phyloP scores from a whole-genome alignment of 2,888 invertebrate species.

The Buathra laborator region DNA sequence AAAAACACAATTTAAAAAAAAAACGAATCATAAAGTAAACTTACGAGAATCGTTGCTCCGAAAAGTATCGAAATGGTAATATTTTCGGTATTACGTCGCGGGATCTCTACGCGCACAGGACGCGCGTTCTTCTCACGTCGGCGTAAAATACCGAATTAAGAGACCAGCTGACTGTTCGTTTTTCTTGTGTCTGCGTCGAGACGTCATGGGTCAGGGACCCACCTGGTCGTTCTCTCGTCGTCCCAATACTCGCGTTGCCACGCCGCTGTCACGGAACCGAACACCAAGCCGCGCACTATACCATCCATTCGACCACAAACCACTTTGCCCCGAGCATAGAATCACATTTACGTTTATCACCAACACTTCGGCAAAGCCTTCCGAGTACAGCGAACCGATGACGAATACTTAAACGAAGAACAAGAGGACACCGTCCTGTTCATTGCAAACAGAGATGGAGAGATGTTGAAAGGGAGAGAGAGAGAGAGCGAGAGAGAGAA shows the following conservation, averaged over 20 bases:
- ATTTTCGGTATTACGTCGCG: background rate
- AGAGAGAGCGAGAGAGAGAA: too few species aligned
- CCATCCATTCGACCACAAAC: background rate
- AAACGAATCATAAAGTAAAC: too few species aligned
- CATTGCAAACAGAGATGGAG: background rate
- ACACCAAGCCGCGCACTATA: slow-evolving; percentile 19
- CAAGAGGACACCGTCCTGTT: background rate
- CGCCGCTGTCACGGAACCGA: slow-evolving; percentile 69
- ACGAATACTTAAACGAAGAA: background rate
- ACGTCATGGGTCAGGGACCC: slow-evolving; percentile 74
- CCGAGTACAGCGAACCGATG: background rate
- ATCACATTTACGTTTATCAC: background rate
- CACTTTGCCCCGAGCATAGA: slow-evolving; percentile 2
- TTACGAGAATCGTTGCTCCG: too few species aligned
- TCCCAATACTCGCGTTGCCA: slow-evolving; percentile 52
- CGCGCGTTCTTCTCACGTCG: background rate
- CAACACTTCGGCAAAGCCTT: background rate
- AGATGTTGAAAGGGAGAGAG: background rate
- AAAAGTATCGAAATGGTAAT: background rate
- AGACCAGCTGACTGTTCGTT: slow-evolving; percentile 61
- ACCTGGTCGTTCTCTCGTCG: slow-evolving; percentile 68
- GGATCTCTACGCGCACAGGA: too few species aligned
- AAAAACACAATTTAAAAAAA: background rate
- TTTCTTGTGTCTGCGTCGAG: slow-evolving; percentile 30
- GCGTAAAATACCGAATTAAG: slow-evolving; percentile 9